Base-by-base conservation (phyloP, 2,113 vertebrate species). In the Danionella cerebrum region DNA sequence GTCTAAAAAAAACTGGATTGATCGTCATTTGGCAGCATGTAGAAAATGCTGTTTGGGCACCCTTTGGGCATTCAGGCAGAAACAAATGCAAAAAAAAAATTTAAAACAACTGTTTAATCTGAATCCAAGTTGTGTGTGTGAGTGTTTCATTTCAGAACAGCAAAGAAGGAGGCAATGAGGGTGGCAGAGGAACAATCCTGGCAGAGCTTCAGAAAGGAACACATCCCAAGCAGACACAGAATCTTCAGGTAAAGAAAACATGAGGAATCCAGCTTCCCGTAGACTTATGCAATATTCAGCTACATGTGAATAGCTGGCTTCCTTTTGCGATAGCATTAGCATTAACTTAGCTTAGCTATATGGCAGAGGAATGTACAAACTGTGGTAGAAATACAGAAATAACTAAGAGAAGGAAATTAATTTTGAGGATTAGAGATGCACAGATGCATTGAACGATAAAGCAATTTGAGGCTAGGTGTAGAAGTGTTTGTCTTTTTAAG, bases 61-160 rank as follows among this genome's bases (percentile, higher is more conserved):
- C 10, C 25, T 18, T 7, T n/a, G 57, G 33, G 39, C 11, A 0
- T 33, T 45, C 16, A 21, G 41, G 58, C 35, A 11, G 11, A 19
- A 47, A 62, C 41, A 45, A 55, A 10, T 6, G 14, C 6, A 19
- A 44, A 42, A 39, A 44, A 47, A 31, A 45, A 33, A 7, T n/a
- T 63, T 63, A 6, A 48, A 47, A 13, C 44, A 64, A 48, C 24
- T 33, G 44, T 64, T 35, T 36, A 63, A 48, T 63, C 41, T 36
- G 29, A 35, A 47, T 48, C 42, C 59, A 48, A 63, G 6, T n/a
- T n/a, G n/a, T n/a, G n/a, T n/a, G n/a, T 5, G 12, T 22, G 42
- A 22, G 42, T 63, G 19, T 48, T 63, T 63, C 27, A 63, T 48
- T 22, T 48, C 4, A 24, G 18, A 35, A 24, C 42, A 48, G 59